A percentile compares a stretch with the other conserved stretches of the same genome.
Conservation (phyloP, 2,888 invertebrate species). For the Amphipoea oculea region DNA sequence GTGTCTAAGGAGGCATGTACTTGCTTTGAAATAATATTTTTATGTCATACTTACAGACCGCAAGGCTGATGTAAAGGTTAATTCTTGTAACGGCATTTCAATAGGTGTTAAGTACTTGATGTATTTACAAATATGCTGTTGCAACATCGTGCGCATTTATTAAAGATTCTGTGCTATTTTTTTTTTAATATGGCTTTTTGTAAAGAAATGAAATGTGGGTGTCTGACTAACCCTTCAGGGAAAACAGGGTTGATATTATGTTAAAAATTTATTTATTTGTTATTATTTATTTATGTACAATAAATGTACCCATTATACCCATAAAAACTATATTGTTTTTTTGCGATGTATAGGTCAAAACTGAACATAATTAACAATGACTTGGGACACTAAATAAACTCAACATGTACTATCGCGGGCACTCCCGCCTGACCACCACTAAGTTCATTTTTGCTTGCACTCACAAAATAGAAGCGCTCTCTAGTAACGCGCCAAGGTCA, state of each 20-base stretch:
- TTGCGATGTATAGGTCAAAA: no score
- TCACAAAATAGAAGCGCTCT: no score
- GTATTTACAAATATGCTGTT: constrained; percentile 33
- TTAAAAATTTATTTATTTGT: background rate
- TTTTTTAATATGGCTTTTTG: background rate
- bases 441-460: no score
- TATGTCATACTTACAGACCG: constrained; percentile 30
- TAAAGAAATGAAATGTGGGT: background rate
- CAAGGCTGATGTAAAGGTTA: constrained; percentile 50
- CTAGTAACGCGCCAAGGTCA: no score
- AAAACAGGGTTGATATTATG: background rate
- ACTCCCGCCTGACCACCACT: no score
- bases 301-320: no score
- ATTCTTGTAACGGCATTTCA: constrained; percentile 30
- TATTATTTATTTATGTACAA: no score
- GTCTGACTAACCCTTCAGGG: background rate
- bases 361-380: no score
- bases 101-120: constrained; percentile 39
- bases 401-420: no score
- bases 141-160: constrained; percentile 29
- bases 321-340: no score
- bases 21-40: constrained; percentile 33
- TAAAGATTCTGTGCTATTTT: background rate
- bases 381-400: no score
- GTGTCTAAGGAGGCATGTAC: constrained; percentile 29